A percentile compares a stretch with the other conserved stretches of the same genome.
Conservation (phyloP, 2,113 vertebrate genomes). For the Ailuropoda melanoleuca region DNA sequence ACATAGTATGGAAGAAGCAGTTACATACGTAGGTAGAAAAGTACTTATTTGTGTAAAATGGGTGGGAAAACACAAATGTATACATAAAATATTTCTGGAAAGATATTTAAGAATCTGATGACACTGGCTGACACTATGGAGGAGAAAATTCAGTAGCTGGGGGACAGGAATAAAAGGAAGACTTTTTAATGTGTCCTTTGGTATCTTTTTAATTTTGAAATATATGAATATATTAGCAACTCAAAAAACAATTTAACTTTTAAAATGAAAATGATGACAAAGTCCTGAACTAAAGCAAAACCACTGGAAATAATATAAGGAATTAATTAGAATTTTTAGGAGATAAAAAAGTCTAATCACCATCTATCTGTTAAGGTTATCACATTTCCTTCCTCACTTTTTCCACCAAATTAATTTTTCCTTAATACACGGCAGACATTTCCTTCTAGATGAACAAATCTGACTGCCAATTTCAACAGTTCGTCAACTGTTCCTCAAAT, state of each 20-base stretch:
- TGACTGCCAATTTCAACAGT: background rate
- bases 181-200: background rate
- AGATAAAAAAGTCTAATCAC: background rate
- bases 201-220: background rate
- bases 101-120: background rate
- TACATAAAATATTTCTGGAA: background rate
- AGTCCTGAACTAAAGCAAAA: background rate
- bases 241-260: conserved; percentile 8
- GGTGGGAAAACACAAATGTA: background rate
- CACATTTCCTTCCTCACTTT: background rate
- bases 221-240: background rate
- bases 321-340: background rate
- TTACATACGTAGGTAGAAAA: background rate
- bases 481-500: background rate
- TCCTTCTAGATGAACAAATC: background rate
- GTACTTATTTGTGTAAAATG: background rate
- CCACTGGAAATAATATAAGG: background rate
- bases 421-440: background rate
- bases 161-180: background rate
- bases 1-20: background rate
- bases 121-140: background rate
- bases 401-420: background rate
- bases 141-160: background rate
- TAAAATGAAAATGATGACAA: background rate
- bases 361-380: background rate